phyloP scores from a whole-genome alignment of 2,797 vertebrate genomes.

The Esox masquinongy region DNA sequence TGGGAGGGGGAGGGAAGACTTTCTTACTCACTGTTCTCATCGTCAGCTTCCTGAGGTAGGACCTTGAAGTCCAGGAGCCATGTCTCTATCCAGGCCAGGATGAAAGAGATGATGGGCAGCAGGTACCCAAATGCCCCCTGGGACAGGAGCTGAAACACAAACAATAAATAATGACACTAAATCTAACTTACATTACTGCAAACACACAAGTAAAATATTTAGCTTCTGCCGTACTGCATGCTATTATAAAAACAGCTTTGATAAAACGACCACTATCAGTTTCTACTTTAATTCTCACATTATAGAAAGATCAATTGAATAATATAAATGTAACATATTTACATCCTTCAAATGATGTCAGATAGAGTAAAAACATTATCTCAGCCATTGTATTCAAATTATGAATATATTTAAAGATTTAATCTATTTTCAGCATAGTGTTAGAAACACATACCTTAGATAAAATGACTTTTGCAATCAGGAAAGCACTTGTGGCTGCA shows the following conservation, averaged over 20 bases:
- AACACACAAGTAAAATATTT: not conserved
- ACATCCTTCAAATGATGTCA: not conserved
- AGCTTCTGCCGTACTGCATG: too few relatives aligned
- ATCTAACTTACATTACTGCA: too few relatives aligned
- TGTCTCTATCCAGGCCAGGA: slow-evolving; percentile 95
- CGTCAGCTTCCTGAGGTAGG: slow-evolving; percentile 92
- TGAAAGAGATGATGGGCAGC: slow-evolving; percentile 94
- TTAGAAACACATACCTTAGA: too few relatives aligned
- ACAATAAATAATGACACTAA: not conserved
- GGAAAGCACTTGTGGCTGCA: too few relatives aligned
- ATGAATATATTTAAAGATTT: too few relatives aligned
- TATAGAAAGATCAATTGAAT: too few relatives aligned
- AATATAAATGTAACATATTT: not conserved
- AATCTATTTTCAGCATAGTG: too few relatives aligned
- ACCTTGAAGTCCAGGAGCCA: slow-evolving; percentile 99
- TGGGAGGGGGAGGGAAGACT: not conserved
- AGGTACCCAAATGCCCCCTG: slow-evolving; percentile 95
- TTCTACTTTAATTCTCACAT: too few relatives aligned
- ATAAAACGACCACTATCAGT: too few relatives aligned
- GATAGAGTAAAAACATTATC: not conserved
- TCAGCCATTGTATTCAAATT: too few relatives aligned
- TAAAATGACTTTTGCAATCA: too few relatives aligned
- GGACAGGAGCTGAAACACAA: slow-evolving; percentile 81
- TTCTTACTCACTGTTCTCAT: slow-evolving; percentile 85
- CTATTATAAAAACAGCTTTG: too few relatives aligned